These are phyloP conservation scores for Murina feae DNA, from an alignment of 2,113 vertebrate genomes.

Conservation along the genomic window DNA sequence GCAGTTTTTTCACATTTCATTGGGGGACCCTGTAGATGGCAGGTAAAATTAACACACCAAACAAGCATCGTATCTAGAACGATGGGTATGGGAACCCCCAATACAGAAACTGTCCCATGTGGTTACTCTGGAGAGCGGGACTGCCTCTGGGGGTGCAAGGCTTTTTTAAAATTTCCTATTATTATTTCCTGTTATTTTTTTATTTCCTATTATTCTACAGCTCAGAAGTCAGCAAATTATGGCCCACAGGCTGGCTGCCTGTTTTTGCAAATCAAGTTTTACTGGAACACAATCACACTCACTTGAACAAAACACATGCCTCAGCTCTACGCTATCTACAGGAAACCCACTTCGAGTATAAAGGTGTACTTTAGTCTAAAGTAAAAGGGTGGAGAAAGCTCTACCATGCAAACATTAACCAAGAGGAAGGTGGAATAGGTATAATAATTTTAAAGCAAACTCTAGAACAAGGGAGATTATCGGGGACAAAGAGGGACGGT, in stretches of 20 bases:
- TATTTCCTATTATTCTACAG: background rate
- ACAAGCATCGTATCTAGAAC: background rate
- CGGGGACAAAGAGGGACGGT: background rate
- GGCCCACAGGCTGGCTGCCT: background rate
- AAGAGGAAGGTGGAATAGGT: background rate
- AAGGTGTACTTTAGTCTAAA: background rate
- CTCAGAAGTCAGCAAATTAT: background rate
- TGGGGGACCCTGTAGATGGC: background rate
- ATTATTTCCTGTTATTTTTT: too few species aligned
- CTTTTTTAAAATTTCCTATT: background rate
- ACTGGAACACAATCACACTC: background rate
- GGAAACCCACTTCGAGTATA: background rate
- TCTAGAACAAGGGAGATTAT: background rate
- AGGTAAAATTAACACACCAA: background rate
- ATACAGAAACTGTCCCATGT: background rate
- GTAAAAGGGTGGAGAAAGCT: background rate
- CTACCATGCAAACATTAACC: background rate
- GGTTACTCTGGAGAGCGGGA: background rate
- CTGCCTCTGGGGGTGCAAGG: background rate
- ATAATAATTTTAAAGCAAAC: background rate
- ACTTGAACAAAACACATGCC: background rate
- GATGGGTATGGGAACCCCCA: background rate
- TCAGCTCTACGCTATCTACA: background rate
- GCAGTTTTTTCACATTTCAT: background rate
- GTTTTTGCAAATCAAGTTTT: constrained; percentile 20